Evolutionary conservation across 64 coral and sea anemone genomes (phyloP), one percentile per base, ranked within the genome.

Genomic region (Orbicella faveolata): DNA sequence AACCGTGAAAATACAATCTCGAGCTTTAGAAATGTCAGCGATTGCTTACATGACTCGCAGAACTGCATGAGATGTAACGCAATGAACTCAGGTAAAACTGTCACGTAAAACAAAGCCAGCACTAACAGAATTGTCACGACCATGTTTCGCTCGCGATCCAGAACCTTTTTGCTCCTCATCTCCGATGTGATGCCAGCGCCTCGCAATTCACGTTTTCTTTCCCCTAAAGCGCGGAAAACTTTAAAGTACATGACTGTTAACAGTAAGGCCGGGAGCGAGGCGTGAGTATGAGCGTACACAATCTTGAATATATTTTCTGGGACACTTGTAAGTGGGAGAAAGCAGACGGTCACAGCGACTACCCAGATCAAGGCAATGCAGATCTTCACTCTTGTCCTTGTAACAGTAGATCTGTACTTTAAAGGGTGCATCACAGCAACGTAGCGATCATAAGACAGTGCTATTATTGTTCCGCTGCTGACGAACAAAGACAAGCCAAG

Each of bases 111-210:
- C 39, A 85, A 72, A 20, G 65, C 82, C 36, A 85, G 65, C 37
- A 85, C 65, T 30, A 85, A 72, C 23, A 85, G 62, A 53, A 85
- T 85, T 51, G 82, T 85, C 82, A 85, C 36, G 36, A 85, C 82
- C 82, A 85, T 85, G 12, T 53, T 69, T 72, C 37, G 19, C 35
- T 85, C 82, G 9, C 82, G 82, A 72, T 85, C 36, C 36, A 85
- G 51, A 26, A 18, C 65, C 70, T 52, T 8, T 15, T 85, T 72
- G 64, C 36, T 66, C 52, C 36, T 85, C 82, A 72, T 72, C 10
- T 21, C n/a, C 9, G 36, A 25, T 2, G 63, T 73, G 21, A 85
- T 85, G 16, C 82, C 82, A 52, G 82, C 82, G 10, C 73, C 82
- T 72, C 6, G 37, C n/a, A 85, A 30, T 72, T 85, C 82, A 21